Evolutionary conservation across 2,797 vertebrate species (phyloP).

Genomic region (Rhincodon typus): DNA sequence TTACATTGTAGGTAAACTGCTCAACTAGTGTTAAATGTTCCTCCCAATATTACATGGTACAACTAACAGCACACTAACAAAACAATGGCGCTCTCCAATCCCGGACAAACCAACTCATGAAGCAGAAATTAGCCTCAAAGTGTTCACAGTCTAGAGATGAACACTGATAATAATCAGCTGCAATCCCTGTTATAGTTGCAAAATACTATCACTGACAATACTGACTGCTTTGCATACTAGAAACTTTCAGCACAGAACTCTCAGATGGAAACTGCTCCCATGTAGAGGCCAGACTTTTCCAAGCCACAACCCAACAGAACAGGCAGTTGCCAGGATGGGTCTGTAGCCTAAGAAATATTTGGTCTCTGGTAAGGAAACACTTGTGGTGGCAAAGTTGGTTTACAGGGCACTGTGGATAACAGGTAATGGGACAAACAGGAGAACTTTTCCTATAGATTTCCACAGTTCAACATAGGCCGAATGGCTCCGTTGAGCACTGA

Average conservation of each 20-base stretch:
- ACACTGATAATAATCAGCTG: background rate
- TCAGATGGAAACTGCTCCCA: background rate
- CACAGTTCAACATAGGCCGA: background rate
- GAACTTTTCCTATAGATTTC: background rate
- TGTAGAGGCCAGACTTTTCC: background rate
- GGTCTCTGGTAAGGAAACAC: background rate
- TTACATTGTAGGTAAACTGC: background rate
- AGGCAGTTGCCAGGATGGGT: background rate
- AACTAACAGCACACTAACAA: background rate
- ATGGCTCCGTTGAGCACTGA: background rate
- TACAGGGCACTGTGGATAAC: background rate
- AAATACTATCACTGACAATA: background rate
- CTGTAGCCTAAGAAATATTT: background rate
- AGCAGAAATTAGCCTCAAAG: background rate
- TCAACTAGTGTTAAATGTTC: background rate
- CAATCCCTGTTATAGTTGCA: background rate
- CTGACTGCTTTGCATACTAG: background rate
- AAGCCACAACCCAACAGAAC: background rate
- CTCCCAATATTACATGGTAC: background rate
- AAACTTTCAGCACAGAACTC: background rate
- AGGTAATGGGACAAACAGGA: background rate
- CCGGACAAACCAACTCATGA: background rate
- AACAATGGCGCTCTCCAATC: background rate
- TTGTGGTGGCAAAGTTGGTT: background rate
- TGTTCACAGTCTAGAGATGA: background rate